A percentile compares a stretch with the other conserved stretches of the same genome.
Conservation (phyloP, 2,888 invertebrate genomes). For the Synanthedon tipuliformis region DNA sequence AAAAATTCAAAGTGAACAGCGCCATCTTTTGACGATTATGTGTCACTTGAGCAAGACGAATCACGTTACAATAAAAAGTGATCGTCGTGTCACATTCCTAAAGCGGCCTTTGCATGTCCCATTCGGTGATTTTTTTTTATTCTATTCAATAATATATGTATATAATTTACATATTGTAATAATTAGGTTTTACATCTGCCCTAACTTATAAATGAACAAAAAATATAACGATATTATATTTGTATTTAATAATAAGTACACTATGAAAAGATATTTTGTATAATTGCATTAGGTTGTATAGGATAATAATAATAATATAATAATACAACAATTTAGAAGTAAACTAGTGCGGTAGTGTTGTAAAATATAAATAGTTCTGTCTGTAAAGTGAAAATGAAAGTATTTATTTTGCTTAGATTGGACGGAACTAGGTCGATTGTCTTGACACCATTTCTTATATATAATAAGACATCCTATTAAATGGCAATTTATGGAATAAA, state of each 20-base stretch:
- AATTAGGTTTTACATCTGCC: slow-evolving; percentile 18
- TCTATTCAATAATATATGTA: neutral
- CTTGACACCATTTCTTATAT: slow-evolving; percentile 39
- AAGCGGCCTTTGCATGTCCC: slow-evolving; percentile 14
- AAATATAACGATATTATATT: slow-evolving; percentile 47
- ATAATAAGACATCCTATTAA: slow-evolving; percentile 36
- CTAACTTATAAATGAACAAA: slow-evolving; percentile 51
- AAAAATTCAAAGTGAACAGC: no score
- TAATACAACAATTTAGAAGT: slow-evolving; percentile 37
- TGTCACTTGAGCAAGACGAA: no score
- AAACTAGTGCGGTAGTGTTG: slow-evolving; percentile 40
- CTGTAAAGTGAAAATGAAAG: slow-evolving; percentile 38
- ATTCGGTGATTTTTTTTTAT: neutral
- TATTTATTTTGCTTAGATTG: slow-evolving; percentile 56
- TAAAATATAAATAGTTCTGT: slow-evolving; percentile 48
- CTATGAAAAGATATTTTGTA: slow-evolving; percentile 59
- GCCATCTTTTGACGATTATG: no score
- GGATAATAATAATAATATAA: slow-evolving; percentile 29
- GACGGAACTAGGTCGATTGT: slow-evolving; percentile 40
- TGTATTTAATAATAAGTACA: slow-evolving; percentile 39
- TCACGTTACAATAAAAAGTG: neutral
- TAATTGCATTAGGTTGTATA: slow-evolving; percentile 67
- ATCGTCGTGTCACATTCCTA: slow-evolving; percentile 28
- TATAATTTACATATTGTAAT: slow-evolving; percentile 15
- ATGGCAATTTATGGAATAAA: slow-evolving; percentile 47